Conservation (phyloP, 2,888 invertebrate species). For the Heliothis peltigera region DNA sequence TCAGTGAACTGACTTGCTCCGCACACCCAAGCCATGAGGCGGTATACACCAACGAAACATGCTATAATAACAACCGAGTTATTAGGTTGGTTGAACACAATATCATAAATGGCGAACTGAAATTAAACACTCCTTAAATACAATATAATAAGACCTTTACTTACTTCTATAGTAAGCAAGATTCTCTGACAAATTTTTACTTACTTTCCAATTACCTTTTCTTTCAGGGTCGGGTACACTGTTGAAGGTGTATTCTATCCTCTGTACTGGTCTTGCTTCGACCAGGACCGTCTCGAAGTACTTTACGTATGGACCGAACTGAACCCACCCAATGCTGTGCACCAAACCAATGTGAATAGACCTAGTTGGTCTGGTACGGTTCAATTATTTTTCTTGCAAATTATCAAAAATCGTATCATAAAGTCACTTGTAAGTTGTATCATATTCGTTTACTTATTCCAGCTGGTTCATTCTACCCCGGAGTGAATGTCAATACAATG, state of each 20-base stretch:
- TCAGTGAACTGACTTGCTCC: conserved; percentile 82
- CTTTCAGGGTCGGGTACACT: conserved; percentile 86
- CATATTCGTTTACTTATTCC: conserved; percentile 29
- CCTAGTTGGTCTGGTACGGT: conserved; percentile 82
- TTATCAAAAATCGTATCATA: no score
- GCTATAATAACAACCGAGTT: conserved; percentile 81
- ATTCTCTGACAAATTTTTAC: no score
- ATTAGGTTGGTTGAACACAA: conserved; percentile 72
- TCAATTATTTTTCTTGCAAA: background rate
- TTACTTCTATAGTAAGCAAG: no score
- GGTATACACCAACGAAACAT: conserved; percentile 78
- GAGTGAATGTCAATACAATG: conserved; percentile 75
- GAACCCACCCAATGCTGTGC: conserved; percentile 81
- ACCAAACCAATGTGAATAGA: conserved; percentile 84
- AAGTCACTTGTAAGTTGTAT: background rate
- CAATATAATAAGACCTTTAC: no score
- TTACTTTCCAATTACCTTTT: no score
- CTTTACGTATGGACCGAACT: conserved; percentile 88
- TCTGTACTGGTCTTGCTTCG: conserved; percentile 88
- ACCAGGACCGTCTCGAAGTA: conserved; percentile 83
- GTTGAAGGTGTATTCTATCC: conserved; percentile 83
- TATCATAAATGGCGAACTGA: no score
- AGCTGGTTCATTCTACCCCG: conserved; percentile 87
- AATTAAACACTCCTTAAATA: no score
- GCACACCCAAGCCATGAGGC: conserved; percentile 79